Evolutionary conservation across 2,888 invertebrate species (phyloP).

Genomic region (Azorinus chamasolen): DNA sequence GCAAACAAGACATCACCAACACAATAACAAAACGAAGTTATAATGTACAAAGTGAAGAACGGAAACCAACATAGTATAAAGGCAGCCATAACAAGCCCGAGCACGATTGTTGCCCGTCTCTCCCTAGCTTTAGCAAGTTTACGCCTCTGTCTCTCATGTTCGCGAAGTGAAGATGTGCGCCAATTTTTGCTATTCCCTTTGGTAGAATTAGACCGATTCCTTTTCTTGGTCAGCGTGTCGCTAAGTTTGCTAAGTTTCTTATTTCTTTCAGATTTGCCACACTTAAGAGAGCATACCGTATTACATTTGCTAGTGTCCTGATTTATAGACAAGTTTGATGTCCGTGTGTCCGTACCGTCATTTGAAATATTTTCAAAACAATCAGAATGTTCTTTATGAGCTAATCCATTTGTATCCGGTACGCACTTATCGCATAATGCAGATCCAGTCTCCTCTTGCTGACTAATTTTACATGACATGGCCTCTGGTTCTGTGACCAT

Average conservation of each 20-base stretch:
- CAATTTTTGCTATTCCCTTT: slow-evolving; percentile 57
- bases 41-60: slow-evolving; percentile 91
- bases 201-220: slow-evolving; percentile 20
- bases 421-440: neutral
- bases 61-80: slow-evolving; percentile 99
- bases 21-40: slow-evolving; percentile 85
- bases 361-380: no score
- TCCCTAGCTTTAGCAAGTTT: slow-evolving; percentile 98
- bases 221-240: neutral
- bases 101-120: slow-evolving; percentile 97
- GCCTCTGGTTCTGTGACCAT: no score
- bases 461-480: no score
- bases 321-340: no score
- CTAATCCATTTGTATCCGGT: no score
- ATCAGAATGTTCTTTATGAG: no score
- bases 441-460: no score
- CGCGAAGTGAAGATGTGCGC: slow-evolving; percentile 87
- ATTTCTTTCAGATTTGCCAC: no score
- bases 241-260: no score
- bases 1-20: slow-evolving; percentile 89
- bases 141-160: slow-evolving; percentile 97
- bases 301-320: no score
- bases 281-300: no score
- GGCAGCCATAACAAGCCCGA: slow-evolving; percentile 99
- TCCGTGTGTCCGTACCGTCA: no score